These are phyloP conservation scores for Argyresthia albistria DNA, from an alignment of 2,888 invertebrate species.

Conservation along the genomic window DNA sequence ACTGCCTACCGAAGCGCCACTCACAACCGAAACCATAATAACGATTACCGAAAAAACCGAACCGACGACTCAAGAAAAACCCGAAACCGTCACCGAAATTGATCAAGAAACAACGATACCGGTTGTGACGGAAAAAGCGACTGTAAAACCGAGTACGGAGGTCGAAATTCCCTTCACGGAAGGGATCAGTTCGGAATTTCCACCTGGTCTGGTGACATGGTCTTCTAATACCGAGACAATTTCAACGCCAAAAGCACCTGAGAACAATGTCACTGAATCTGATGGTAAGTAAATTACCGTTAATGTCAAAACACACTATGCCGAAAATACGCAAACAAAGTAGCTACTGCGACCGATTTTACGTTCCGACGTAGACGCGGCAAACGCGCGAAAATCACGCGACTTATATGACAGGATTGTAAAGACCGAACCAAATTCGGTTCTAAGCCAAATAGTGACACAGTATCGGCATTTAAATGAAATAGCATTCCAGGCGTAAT, in stretches of 20 bases:
- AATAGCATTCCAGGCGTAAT: too few relatives aligned
- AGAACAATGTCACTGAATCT: conserved; percentile 22
- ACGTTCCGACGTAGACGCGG: too few relatives aligned
- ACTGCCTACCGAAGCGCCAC: background rate
- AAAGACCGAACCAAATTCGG: too few relatives aligned
- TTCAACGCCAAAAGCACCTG: conserved; percentile 19
- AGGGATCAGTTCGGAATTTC: conserved; percentile 27
- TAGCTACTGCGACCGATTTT: too few relatives aligned
- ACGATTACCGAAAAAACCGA: conserved; percentile 3
- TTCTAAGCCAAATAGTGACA: too few relatives aligned
- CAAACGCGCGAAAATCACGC: too few relatives aligned
- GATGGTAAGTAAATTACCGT: conserved; percentile 30
- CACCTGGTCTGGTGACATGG: conserved; percentile 67
- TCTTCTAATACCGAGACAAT: conserved; percentile 42
- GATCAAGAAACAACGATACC: conserved; percentile 19
- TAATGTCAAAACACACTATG: too few relatives aligned
- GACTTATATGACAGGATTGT: too few relatives aligned
- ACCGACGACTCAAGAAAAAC: conserved; percentile 10
- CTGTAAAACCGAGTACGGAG: conserved; percentile 27
- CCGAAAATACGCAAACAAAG: too few relatives aligned
- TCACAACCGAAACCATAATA: background rate
- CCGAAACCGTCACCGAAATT: conserved; percentile 20
- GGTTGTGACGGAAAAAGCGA: conserved; percentile 28
- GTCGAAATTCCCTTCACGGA: conserved; percentile 22
- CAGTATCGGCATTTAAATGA: too few relatives aligned